Conservation (phyloP, 2,113 vertebrate genomes). For the Erinaceus europaeus region DNA sequence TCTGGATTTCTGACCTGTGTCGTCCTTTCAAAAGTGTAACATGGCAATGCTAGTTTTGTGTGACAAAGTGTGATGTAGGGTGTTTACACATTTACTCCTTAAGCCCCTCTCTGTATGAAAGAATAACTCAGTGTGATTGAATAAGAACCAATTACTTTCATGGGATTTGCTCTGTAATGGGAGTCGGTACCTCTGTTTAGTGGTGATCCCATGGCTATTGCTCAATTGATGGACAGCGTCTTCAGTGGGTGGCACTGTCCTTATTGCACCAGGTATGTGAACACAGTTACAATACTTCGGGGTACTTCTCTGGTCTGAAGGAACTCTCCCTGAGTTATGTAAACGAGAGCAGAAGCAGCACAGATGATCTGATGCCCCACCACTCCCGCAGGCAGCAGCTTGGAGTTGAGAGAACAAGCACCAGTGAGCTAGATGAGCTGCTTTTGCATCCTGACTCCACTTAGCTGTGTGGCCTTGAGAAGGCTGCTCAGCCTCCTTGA, state of each 20-base stretch:
- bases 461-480: background rate
- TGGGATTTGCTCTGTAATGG: background rate
- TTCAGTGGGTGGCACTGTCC: background rate
- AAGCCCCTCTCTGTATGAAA: background rate
- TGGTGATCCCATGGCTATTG: background rate
- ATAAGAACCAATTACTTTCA: no score
- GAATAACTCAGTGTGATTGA: background rate
- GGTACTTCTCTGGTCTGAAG: background rate
- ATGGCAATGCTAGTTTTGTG: no score
- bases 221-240: background rate
- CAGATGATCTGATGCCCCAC: slow-evolving; percentile 15
- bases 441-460: slow-evolving; percentile 22
- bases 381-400: background rate
- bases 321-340: background rate
- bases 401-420: background rate
- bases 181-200: background rate
- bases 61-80: no score
- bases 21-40: background rate
- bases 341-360: background rate
- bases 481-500: background rate
- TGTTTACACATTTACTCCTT: background rate
- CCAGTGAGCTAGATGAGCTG: background rate
- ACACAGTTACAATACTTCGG: background rate
- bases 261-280: background rate
- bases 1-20: background rate